phyloP scores from a whole-genome alignment of 2,113 vertebrate species.

The Hipposideros armiger region DNA sequence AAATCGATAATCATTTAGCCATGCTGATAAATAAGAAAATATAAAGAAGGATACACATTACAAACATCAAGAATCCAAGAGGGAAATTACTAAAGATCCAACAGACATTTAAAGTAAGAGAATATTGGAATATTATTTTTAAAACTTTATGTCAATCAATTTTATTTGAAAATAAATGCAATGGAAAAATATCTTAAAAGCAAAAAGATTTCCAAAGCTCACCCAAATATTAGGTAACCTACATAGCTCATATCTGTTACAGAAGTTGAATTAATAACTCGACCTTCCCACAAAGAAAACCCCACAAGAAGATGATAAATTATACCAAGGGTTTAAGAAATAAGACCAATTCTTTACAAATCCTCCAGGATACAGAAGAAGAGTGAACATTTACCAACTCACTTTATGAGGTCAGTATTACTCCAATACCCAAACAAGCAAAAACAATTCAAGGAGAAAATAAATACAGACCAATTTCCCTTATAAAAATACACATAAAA shows the following conservation, averaged over 20 bases:
- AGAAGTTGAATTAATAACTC: neutral
- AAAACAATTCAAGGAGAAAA: neutral
- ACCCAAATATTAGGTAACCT: neutral
- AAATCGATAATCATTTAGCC: neutral
- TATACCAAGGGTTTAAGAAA: neutral
- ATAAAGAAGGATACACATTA: neutral
- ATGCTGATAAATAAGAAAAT: neutral
- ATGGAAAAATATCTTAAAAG: neutral
- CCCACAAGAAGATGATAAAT: neutral
- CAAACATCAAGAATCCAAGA: neutral
- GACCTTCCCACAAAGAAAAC: neutral
- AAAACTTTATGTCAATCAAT: neutral
- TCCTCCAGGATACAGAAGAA: neutral
- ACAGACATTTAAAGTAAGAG: neutral
- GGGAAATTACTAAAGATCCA: neutral
- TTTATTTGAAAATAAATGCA: neutral
- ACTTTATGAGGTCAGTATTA: neutral
- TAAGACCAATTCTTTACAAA: neutral
- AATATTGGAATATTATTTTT: neutral
- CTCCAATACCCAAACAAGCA: neutral
- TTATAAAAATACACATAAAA: neutral
- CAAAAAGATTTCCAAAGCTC: neutral
- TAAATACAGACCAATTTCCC: neutral
- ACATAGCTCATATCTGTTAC: neutral
- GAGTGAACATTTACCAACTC: no score